A percentile compares a stretch with the other conserved stretches of the same genome.
Conservation (phyloP, 2,113 vertebrate species). For the Bos indicus region DNA sequence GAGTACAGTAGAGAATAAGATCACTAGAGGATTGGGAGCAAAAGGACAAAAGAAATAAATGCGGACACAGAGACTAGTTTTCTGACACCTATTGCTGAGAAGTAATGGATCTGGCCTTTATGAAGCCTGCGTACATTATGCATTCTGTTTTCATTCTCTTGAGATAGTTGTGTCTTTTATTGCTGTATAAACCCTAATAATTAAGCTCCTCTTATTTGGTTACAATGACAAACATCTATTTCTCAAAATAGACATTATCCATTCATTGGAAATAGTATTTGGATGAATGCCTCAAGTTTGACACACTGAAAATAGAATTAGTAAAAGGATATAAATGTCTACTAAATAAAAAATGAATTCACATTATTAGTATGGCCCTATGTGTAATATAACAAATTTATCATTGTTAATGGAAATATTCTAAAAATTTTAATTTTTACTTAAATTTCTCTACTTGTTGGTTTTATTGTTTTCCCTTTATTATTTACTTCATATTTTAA, state of each 20-base stretch:
- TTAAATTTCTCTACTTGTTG: background rate
- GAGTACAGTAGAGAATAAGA: background rate
- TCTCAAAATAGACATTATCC: background rate
- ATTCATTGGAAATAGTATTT: background rate
- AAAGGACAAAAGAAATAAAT: background rate
- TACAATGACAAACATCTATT: background rate
- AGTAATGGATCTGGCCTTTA: background rate
- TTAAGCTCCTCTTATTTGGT: background rate
- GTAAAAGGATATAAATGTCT: background rate
- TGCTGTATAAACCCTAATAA: background rate
- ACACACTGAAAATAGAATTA: background rate
- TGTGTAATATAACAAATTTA: background rate
- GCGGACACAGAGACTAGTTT: background rate
- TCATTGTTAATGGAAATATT: background rate
- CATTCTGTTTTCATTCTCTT: background rate
- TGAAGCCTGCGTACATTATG: background rate
- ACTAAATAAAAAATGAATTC: background rate
- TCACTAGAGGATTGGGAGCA: background rate
- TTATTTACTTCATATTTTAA: background rate
- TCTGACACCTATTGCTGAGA: background rate
- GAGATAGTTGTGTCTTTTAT: background rate
- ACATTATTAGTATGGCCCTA: background rate
- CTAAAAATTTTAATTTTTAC: background rate
- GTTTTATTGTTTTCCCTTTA: background rate
- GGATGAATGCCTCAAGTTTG: background rate